These are phyloP conservation scores for Troides helena DNA, from an alignment of 2,888 invertebrate species.

Conservation along the genomic window DNA sequence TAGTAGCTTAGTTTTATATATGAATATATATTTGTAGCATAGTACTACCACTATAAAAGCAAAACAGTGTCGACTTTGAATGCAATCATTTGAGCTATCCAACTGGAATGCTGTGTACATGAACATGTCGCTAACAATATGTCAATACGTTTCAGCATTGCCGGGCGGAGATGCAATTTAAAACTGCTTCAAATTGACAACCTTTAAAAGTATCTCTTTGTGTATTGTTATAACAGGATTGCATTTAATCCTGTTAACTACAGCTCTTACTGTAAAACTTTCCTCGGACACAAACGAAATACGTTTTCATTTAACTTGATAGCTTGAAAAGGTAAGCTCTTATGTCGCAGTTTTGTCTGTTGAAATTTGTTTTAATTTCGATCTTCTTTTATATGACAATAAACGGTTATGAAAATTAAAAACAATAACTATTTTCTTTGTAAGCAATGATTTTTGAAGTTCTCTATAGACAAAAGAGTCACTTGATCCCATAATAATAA, in stretches of 20 bases:
- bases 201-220: constrained; percentile 11
- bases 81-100: constrained; percentile 3
- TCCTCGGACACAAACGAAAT: background rate
- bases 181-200: constrained; percentile 24
- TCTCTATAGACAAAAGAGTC: no score
- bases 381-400: no score
- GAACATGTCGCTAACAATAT: constrained; percentile 23
- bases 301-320: background rate
- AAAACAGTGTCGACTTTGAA: background rate
- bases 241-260: background rate
- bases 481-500: no score
- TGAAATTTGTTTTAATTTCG: no score
- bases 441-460: no score
- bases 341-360: no score
- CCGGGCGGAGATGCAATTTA: constrained; percentile 18
- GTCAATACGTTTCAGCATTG: constrained; percentile 19
- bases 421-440: no score
- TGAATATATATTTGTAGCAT: background rate
- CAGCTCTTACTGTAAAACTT: background rate
- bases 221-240: background rate
- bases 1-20: background rate
- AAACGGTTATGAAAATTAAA: no score
- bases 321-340: background rate
- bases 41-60: background rate
- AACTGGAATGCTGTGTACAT: constrained; percentile 13